Conservation (phyloP, 2,888 invertebrate genomes). For the Neoascia interrupta region DNA sequence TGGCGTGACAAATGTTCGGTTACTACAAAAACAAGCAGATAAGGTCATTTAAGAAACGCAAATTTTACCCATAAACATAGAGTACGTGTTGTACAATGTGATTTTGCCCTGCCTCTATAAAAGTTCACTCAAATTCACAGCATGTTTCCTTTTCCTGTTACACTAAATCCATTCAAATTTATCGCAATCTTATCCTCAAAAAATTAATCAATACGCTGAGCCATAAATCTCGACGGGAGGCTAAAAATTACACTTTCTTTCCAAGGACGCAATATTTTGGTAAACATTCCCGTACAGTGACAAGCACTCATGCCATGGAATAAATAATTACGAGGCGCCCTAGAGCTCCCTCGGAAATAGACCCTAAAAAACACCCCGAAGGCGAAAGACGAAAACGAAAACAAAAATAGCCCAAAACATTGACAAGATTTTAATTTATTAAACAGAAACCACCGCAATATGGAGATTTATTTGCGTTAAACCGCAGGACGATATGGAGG, state of each 20-base stretch:
- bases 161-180: constrained; percentile 59
- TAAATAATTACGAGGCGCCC: constrained; percentile 54
- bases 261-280: neutral
- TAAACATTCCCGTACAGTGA: constrained; percentile 33
- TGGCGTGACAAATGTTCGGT: no score
- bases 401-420: constrained; percentile 51
- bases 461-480: constrained; percentile 73
- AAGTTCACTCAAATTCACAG: no score
- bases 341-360: neutral
- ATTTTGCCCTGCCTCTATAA: no score
- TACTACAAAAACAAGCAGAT: no score
- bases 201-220: constrained; percentile 60
- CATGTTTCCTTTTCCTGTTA: constrained; percentile 35
- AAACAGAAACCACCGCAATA: constrained; percentile 74
- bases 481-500: constrained; percentile 51
- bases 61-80: no score
- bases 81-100: no score
- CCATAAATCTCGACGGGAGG: constrained; percentile 53
- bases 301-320: constrained; percentile 49
- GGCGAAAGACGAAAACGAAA: constrained; percentile 45
- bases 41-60: no score
- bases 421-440: constrained; percentile 74
- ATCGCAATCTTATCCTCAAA: constrained; percentile 56
- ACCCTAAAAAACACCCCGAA: constrained; percentile 20
- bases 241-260: constrained; percentile 49